Evolutionary conservation across 1,140 invertebrate genomes (phyloP).

Genomic region (Chelonus insularis): DNA sequence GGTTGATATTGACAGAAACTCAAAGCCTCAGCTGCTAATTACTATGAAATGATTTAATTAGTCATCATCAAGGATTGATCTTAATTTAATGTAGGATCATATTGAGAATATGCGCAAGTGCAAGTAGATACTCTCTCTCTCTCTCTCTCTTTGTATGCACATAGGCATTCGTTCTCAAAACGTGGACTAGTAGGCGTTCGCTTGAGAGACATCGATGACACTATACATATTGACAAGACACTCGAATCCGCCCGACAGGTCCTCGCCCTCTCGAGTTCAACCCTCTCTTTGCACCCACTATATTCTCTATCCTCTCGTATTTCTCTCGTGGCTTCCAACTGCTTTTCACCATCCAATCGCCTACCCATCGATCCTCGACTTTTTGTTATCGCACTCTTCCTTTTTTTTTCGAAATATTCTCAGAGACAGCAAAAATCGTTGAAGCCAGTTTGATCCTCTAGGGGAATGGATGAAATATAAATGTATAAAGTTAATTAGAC

Average conservation of each 20-base stretch:
- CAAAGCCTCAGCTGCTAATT: too few relatives aligned
- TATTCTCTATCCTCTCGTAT: slow-evolving; percentile 1
- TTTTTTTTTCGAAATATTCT: background rate
- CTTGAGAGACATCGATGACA: slow-evolving; percentile 57
- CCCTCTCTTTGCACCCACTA: slow-evolving; percentile 10
- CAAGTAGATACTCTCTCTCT: too few relatives aligned
- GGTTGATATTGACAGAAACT: too few relatives aligned
- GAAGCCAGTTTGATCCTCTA: too few relatives aligned
- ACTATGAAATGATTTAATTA: too few relatives aligned
- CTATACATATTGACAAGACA: slow-evolving; percentile 59
- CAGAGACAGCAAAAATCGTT: too few relatives aligned
- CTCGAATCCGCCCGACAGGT: slow-evolving; percentile 46
- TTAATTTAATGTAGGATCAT: too few relatives aligned
- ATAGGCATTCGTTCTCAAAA: background rate
- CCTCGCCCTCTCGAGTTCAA: slow-evolving; percentile 30
- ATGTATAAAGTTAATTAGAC: too few relatives aligned
- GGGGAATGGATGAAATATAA: too few relatives aligned
- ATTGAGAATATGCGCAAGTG: too few relatives aligned
- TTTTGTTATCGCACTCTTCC: background rate
- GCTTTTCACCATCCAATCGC: background rate
- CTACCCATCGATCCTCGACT: background rate
- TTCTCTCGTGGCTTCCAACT: slow-evolving; percentile 8
- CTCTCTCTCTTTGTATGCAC: too few relatives aligned
- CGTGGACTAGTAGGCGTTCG: slow-evolving; percentile 40
- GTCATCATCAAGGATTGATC: too few relatives aligned